phyloP scores from a whole-genome alignment of 1,140 invertebrate species.

The Saccostrea echinata region DNA sequence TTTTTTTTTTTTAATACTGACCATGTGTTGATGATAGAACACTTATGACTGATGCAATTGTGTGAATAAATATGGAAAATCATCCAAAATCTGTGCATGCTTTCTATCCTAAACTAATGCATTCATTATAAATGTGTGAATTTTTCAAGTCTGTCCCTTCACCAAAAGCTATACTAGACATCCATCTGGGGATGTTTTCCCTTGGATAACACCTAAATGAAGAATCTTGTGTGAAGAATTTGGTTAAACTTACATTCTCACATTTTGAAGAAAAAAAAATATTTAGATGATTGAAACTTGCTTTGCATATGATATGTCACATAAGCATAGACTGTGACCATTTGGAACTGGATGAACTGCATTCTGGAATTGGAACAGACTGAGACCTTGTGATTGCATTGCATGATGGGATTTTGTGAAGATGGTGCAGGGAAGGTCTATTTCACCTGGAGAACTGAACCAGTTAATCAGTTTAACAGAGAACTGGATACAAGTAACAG shows the following conservation, averaged over 20 bases:
- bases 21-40: conserved; percentile 5
- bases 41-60: conserved; percentile 17
- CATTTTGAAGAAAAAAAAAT: neutral
- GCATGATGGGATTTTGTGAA: neutral
- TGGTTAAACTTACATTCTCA: neutral
- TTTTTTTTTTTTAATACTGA: conserved; percentile 15
- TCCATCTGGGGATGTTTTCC: neutral
- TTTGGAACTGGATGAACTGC: neutral
- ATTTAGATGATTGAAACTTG: neutral
- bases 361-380: neutral
- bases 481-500: neutral
- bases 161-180: neutral
- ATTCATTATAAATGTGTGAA: neutral
- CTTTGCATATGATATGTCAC: neutral
- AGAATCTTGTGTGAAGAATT: neutral
- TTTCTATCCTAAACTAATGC: neutral
- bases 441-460: neutral
- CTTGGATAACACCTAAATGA: neutral
- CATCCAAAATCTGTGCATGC: neutral
- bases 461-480: neutral
- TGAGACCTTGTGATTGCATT: neutral
- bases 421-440: neutral
- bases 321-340: neutral
- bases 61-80: conserved; percentile 21
- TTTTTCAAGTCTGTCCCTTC: neutral